These are phyloP conservation scores for Hydrozoanthus tunicans DNA, from an alignment of 64 coral and sea anemone genomes.

Conservation along the genomic window DNA sequence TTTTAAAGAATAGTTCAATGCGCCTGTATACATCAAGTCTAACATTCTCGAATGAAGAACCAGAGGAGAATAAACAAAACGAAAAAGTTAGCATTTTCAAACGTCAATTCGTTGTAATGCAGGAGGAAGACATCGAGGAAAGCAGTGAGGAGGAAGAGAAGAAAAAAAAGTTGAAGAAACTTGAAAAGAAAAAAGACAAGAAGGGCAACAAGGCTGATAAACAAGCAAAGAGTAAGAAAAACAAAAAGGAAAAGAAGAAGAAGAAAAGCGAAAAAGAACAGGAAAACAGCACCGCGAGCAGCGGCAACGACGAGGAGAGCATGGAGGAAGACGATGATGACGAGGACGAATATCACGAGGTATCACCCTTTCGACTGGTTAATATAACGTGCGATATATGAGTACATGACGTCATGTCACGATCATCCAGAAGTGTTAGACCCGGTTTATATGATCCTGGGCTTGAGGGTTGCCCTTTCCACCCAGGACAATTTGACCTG, in stretches of 20 bases:
- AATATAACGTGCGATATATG: not conserved
- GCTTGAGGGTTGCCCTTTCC: no score
- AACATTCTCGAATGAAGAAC: no score
- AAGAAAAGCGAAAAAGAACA: not conserved
- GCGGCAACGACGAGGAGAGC: conserved; percentile 17
- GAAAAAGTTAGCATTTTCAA: not conserved
- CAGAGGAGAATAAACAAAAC: not conserved
- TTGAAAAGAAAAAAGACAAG: not conserved
- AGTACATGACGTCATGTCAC: no score
- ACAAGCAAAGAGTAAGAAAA: not conserved
- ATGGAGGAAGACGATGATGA: conserved; percentile 35
- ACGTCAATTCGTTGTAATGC: not conserved
- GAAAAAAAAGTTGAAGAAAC: not conserved
- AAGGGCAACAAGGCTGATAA: not conserved
- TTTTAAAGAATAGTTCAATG: not conserved
- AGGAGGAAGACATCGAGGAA: conserved; percentile 39
- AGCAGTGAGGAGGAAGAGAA: conserved; percentile 41
- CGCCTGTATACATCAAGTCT: no score
- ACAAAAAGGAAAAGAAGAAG: not conserved
- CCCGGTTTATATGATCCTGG: no score
- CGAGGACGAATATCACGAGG: conserved; percentile 40
- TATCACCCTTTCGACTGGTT: not conserved
- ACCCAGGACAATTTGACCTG: no score
- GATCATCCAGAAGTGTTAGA: no score
- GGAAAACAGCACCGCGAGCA: not conserved